Conservation (phyloP, 2,797 vertebrate species). For the Phylloscopus collybita region DNA sequence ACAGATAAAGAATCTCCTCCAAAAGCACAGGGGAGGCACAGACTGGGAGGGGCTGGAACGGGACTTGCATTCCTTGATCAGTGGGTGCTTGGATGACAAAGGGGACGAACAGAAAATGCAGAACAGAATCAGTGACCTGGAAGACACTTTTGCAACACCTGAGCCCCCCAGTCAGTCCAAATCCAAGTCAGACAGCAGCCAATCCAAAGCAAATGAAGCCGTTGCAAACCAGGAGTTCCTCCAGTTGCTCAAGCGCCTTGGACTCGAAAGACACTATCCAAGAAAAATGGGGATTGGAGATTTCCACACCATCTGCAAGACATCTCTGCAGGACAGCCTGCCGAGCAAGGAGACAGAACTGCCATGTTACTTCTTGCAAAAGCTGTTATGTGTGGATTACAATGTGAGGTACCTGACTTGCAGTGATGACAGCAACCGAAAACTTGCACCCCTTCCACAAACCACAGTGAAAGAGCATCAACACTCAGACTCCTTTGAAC, state of each 20-base stretch:
- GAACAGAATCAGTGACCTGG: slow-evolving; percentile 5
- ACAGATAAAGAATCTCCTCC: slow-evolving; percentile 3
- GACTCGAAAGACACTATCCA: slow-evolving; percentile 59
- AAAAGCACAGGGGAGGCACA: accelerated
- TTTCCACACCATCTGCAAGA: slow-evolving; percentile 53
- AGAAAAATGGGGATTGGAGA: slow-evolving; percentile 52
- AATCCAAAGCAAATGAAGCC: neutral
- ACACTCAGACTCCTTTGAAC: neutral
- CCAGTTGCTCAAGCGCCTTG: slow-evolving; percentile 53
- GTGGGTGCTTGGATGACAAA: neutral
- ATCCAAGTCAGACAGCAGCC: accelerated
- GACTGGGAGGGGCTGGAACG: neutral
- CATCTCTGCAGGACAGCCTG: neutral
- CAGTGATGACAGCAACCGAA: neutral
- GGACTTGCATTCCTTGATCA: neutral
- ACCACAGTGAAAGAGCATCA: accelerated
- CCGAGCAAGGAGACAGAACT: slow-evolving; percentile 54
- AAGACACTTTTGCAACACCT: neutral
- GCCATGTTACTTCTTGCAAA: slow-evolving; percentile 67
- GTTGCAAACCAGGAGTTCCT: slow-evolving; percentile 7
- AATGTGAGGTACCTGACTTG: slow-evolving; percentile 65
- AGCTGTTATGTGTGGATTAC: slow-evolving; percentile 74
- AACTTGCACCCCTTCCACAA: accelerated
- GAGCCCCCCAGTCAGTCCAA: neutral
- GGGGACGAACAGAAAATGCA: neutral